phyloP scores from a whole-genome alignment of 2,113 vertebrate genomes.

The Proterorhinus semilunaris region DNA sequence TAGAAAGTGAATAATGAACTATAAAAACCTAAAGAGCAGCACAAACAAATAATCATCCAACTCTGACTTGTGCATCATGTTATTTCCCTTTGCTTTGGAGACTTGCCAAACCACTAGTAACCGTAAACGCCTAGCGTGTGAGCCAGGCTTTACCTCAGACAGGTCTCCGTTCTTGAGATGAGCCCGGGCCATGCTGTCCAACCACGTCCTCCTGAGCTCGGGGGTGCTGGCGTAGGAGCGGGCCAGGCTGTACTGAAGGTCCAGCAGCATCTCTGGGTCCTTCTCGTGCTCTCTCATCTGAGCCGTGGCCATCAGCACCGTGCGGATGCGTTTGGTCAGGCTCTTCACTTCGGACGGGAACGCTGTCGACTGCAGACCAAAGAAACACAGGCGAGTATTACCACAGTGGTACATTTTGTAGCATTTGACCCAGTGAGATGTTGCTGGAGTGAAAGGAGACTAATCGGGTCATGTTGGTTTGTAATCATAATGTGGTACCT shows the following conservation, averaged over 20 bases:
- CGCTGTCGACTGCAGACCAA: conserved; percentile 78
- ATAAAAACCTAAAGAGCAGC: no score
- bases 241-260: conserved; percentile 96
- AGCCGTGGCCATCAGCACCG: conserved; percentile 96
- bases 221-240: conserved; percentile 97
- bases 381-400: not conserved
- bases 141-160: conserved; percentile 83
- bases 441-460: not conserved
- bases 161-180: conserved; percentile 93
- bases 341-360: conserved; percentile 96
- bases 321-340: conserved; percentile 94
- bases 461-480: not conserved
- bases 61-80: not conserved
- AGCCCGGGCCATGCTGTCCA: conserved; percentile 97
- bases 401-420: not conserved
- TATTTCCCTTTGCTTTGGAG: not conserved
- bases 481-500: conserved; percentile 73
- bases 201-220: conserved; percentile 93
- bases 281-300: conserved; percentile 97
- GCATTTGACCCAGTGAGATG: not conserved
- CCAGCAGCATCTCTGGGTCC: conserved; percentile 95
- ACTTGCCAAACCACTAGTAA: not conserved
- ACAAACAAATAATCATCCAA: no score
- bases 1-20: no score
- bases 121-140: not conserved